Evolutionary conservation across 1,140 invertebrate species (phyloP).

Genomic region (Lucilia cuprina): DNA sequence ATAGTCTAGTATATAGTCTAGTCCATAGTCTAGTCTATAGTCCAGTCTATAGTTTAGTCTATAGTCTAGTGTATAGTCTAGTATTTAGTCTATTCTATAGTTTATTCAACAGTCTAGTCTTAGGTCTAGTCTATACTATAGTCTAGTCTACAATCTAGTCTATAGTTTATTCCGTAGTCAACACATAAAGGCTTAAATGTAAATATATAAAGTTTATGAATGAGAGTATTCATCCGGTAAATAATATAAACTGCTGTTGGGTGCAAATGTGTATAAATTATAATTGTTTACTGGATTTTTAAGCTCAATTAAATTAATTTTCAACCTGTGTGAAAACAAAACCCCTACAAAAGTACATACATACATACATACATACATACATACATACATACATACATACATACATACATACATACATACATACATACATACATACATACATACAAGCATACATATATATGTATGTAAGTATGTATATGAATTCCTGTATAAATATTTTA

Average conservation of each 20-base stretch:
- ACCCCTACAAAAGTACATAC: background rate
- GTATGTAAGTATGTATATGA: background rate
- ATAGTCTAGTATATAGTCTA: too few species aligned
- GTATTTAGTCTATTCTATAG: too few species aligned
- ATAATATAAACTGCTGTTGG: background rate
- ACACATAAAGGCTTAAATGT: too few species aligned
- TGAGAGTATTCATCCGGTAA: background rate
- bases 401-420: background rate
- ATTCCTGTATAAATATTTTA: too few species aligned
- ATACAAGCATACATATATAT: background rate
- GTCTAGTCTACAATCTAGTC: too few species aligned
- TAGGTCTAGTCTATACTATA: too few species aligned
- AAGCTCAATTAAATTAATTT: constrained; percentile 34
- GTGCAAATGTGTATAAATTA: constrained; percentile 23
- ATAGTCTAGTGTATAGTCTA: too few species aligned
- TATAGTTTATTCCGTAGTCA: too few species aligned
- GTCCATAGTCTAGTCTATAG: too few species aligned
- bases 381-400: background rate
- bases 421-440: background rate
- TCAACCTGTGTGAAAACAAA: background rate
- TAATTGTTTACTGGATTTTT: constrained; percentile 32
- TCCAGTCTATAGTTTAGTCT: too few species aligned
- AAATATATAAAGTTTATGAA: too few species aligned
- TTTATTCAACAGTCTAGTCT: too few species aligned
- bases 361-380: background rate